Percentiles rank a stretch among this genome's conserved stretches.
phyloP scores from a whole-genome alignment of 2,113 vertebrate genomes.

The Sapajus apella region DNA sequence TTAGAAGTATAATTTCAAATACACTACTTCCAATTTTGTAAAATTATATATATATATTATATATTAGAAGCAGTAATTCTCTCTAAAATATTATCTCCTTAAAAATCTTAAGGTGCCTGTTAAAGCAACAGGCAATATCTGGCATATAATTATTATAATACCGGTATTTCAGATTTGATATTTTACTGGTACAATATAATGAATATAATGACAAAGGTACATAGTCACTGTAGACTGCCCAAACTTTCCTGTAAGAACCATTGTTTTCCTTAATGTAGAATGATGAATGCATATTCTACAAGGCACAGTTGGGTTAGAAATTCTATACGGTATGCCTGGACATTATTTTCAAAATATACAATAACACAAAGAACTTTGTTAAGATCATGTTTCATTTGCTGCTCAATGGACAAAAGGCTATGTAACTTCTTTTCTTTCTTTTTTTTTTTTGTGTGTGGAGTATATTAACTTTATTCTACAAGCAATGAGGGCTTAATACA shows the following conservation, averaged over 20 bases:
- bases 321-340: conserved; percentile 72
- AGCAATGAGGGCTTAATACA: no score
- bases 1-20: conserved; percentile 82
- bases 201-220: conserved; percentile 55
- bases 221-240: conserved; percentile 54
- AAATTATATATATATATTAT: conserved; percentile 67
- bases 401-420: conserved; percentile 83
- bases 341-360: conserved; percentile 76
- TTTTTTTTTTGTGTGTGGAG: no score
- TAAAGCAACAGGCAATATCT: conserved; percentile 65
- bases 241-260: conserved; percentile 76
- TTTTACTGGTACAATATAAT: conserved; percentile 67
- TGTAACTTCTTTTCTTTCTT: conserved; percentile 70
- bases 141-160: conserved; percentile 72
- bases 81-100: conserved; percentile 79
- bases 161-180: conserved; percentile 80
- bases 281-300: conserved; percentile 77
- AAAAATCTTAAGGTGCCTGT: conserved; percentile 79
- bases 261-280: conserved; percentile 69
- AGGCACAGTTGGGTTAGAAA: conserved; percentile 73
- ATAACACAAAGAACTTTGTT: conserved; percentile 79
- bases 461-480: no score
- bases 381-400: conserved; percentile 85
- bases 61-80: conserved; percentile 76
- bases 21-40: conserved; percentile 80